phyloP scores from a whole-genome alignment of 2,888 invertebrate genomes.

The Cheilosia urbana region DNA sequence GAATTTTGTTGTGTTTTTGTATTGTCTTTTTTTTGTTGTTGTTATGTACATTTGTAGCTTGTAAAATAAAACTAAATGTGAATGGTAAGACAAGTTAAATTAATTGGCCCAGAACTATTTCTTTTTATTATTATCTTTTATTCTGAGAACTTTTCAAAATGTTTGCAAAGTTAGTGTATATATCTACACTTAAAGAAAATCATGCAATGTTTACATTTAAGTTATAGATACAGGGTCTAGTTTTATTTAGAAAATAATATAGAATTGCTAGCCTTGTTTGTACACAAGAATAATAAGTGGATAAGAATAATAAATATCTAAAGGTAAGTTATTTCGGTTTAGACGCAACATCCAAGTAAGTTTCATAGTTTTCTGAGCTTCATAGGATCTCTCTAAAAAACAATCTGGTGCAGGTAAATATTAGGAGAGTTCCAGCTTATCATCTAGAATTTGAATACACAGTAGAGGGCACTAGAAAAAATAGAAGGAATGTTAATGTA shows the following conservation, averaged over 20 bases:
- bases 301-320: not conserved
- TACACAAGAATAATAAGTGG: conserved; percentile 12
- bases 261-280: conserved; percentile 24
- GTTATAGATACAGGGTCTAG: not conserved
- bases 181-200: conserved; percentile 22
- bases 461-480: too few relatives aligned
- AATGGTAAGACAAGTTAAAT: conserved; percentile 5
- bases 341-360: conserved; percentile 18
- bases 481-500: too few relatives aligned
- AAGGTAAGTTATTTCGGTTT: conserved; percentile 13
- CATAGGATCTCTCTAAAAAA: too few relatives aligned
- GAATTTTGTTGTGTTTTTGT: not conserved
- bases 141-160: conserved; percentile 26
- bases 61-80: not conserved
- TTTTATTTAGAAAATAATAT: conserved; percentile 17
- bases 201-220: conserved; percentile 52
- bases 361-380: not conserved
- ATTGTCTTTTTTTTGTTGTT: too few relatives aligned
- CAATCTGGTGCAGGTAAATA: too few relatives aligned
- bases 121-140: conserved; percentile 12
- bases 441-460: too few relatives aligned
- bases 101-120: conserved; percentile 78
- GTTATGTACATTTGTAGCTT: too few relatives aligned
- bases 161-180: conserved; percentile 25
- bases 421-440: too few relatives aligned